phyloP scores from a whole-genome alignment of 92 coral and sea anemone species.

The Palythoa heliodiscus region DNA sequence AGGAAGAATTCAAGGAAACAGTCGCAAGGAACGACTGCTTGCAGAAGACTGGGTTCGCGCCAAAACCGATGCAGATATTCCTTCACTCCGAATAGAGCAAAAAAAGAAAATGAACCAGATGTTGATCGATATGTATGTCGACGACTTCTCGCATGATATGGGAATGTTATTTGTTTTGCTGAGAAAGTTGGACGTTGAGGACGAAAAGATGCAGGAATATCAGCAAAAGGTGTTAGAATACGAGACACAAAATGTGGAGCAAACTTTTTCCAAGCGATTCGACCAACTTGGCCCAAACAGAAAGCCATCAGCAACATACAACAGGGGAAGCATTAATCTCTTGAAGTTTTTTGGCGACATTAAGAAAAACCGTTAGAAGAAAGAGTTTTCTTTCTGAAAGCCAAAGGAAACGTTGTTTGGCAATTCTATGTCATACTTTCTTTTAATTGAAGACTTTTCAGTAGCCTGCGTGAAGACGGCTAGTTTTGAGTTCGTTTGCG shows the following conservation, averaged over 20 bases:
- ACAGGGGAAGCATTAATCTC: background rate
- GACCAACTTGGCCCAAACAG: conserved; percentile 34
- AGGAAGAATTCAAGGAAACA: conserved; percentile 30
- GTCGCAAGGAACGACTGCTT: conserved; percentile 6
- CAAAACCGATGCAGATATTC: conserved; percentile 39
- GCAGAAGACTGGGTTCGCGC: conserved; percentile 41
- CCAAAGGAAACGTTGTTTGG: background rate
- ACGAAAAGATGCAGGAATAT: conserved; percentile 22
- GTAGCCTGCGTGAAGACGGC: too few relatives aligned
- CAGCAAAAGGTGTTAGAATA: conserved; percentile 11
- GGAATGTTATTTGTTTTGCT: conserved; percentile 38
- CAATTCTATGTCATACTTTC: background rate
- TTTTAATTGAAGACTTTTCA: too few relatives aligned
- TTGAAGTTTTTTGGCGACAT: background rate
- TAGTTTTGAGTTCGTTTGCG: background rate
- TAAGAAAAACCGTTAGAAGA: background rate
- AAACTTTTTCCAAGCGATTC: conserved; percentile 26
- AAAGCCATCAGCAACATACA: conserved; percentile 3
- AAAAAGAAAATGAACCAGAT: conserved; percentile 29
- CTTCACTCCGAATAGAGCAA: conserved; percentile 26
- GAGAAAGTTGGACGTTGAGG: conserved; percentile 30
- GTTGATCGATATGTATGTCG: conserved; percentile 31
- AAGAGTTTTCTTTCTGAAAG: background rate
- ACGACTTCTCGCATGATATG: conserved; percentile 39
- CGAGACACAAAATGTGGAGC: conserved; percentile 31